A percentile compares a stretch with the other conserved stretches of the same genome.
These are phyloP conservation scores for Pseudomugil gertrudae DNA, from an alignment of 2,797 vertebrate genomes.

Conservation along the genomic window DNA sequence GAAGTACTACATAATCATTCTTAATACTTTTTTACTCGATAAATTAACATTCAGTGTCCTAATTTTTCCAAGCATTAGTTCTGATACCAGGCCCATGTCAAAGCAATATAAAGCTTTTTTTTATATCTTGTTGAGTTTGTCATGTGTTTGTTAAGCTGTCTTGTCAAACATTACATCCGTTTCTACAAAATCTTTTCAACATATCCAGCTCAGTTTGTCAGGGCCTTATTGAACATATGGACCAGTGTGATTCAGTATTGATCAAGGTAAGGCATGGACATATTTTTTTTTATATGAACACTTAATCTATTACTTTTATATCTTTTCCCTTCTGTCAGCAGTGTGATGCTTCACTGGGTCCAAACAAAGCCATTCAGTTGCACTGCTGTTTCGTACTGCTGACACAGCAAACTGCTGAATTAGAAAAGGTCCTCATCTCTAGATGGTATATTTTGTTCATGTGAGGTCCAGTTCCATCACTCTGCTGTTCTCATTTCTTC, in stretches of 20 bases:
- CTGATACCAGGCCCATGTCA: not conserved
- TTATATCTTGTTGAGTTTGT: not conserved
- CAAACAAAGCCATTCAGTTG: constrained; percentile 57
- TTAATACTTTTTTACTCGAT: not conserved
- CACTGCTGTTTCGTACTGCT: constrained; percentile 54
- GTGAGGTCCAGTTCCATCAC: constrained; percentile 27
- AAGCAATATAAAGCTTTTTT: not conserved
- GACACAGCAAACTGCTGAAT: constrained; percentile 58
- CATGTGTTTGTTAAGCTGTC: too few relatives aligned
- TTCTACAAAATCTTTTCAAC: constrained; percentile 7
- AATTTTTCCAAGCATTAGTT: not conserved
- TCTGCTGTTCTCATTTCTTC: constrained; percentile 6
- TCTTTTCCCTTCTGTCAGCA: constrained; percentile 68
- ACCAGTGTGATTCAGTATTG: constrained; percentile 28
- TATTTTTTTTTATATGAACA: constrained; percentile 64
- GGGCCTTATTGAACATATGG: constrained; percentile 7
- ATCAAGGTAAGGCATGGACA: constrained; percentile 75
- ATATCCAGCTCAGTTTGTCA: constrained; percentile 27
- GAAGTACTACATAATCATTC: not conserved
- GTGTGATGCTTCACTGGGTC: constrained; percentile 64
- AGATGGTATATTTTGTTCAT: constrained; percentile 40
- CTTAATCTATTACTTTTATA: constrained; percentile 59
- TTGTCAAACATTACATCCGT: not conserved
- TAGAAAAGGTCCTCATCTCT: constrained; percentile 53
- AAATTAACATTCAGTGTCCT: not conserved